These are phyloP conservation scores for Abrostola tripartita DNA, from an alignment of 2,888 invertebrate species.

Conservation along the genomic window DNA sequence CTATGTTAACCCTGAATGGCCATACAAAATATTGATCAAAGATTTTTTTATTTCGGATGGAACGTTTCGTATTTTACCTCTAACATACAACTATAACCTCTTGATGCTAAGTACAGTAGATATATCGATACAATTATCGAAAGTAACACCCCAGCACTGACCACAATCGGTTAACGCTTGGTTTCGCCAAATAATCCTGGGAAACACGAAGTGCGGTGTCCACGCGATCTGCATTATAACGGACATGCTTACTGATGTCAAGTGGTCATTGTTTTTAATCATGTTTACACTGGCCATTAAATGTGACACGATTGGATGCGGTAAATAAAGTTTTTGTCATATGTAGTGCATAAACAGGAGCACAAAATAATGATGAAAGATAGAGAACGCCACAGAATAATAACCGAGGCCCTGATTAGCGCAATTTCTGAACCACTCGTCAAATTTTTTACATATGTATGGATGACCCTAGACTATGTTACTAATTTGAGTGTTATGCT, in stretches of 20 bases:
- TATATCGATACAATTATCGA: constrained; percentile 31
- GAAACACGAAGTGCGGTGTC: constrained; percentile 59
- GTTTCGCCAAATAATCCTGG: constrained; percentile 67
- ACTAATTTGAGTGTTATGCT: no score
- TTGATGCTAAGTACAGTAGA: neutral
- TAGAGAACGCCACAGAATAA: no score
- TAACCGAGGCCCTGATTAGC: no score
- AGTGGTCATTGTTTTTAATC: constrained; percentile 49
- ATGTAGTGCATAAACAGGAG: neutral
- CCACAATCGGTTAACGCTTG: constrained; percentile 65
- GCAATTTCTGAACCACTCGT: no score
- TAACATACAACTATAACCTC: neutral
- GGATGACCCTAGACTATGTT: no score
- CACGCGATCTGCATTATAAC: constrained; percentile 49
- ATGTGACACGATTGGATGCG: constrained; percentile 6
- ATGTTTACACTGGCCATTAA: constrained; percentile 35
- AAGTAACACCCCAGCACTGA: constrained; percentile 46
- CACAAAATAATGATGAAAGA: no score
- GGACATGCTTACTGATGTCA: constrained; percentile 42
- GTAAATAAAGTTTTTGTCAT: neutral
- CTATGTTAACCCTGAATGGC: no score
- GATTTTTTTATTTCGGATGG: no score
- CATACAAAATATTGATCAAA: no score
- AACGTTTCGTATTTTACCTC: no score
- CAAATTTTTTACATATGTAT: no score